phyloP scores from a whole-genome alignment of 30 jellyfish, hydroid and myxozoan species.

The Catostylus mosaicus region DNA sequence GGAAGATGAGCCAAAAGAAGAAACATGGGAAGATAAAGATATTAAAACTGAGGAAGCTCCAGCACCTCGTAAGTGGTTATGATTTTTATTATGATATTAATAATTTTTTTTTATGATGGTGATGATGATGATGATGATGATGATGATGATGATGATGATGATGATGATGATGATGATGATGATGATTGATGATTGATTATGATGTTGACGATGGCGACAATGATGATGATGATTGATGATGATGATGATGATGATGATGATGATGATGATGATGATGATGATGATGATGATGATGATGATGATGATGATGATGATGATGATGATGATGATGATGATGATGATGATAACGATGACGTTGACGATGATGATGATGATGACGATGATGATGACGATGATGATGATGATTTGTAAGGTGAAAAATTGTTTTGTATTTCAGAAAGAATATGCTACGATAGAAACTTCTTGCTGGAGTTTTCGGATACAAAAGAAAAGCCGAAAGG shows the following conservation, averaged over 20 bases:
- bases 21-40: constrained; percentile 79
- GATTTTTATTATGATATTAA: neutral
- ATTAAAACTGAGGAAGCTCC: constrained; percentile 27
- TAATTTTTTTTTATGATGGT: neutral
- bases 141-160: neutral
- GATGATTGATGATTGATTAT: neutral
- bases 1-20: constrained; percentile 57
- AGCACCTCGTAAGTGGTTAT: constrained; percentile 25
- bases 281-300: neutral
- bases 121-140: neutral
- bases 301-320: neutral
- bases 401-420: neutral
- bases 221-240: neutral
- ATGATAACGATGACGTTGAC: neutral
- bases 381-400: neutral
- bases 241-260: neutral
- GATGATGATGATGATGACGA: too few species aligned
- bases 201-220: neutral
- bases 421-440: constrained; percentile 12
- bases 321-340: neutral
- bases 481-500: constrained; percentile 84
- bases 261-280: neutral
- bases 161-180: neutral
- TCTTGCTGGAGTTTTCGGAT: constrained; percentile 74
- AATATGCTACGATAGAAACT: constrained; percentile 79